Base-by-base conservation (phyloP, 2,888 invertebrate species). In the Tetragonula carbonaria region DNA sequence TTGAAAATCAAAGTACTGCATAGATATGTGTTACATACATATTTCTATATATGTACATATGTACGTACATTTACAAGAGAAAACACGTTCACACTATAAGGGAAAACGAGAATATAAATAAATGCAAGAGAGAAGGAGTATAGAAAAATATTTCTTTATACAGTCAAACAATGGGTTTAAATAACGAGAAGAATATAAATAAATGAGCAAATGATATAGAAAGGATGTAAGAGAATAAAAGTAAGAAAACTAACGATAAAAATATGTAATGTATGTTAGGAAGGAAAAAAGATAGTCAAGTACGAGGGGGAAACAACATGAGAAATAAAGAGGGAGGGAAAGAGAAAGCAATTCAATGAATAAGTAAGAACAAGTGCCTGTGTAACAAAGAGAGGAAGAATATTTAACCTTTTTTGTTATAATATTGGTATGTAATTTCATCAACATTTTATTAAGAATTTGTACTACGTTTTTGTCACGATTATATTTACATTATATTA, bases 401-500 rank as follows among this genome's bases (percentile, higher is more conserved):
- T 72, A 72, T 59, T 65, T 80, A 68, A 73, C 21, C 67, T 68
- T 62, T 33, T 23, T 67, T 59, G 13, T 21, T 51, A 18, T 8
- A 72, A 16, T 62, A 59, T 74, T 66, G 82, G 82, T 82, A 72
- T 18, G 82, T 82, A 62, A 71, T 21, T 16, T 70, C 23, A 55
- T 70, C n/a, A 16, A 72, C 67, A 62, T 73, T 51, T 16, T 33
- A 28, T 21, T 28, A 21, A 67, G 23, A 21, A 78, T n/a, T 53
- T 28, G 68, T 53, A 23, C 51, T 21, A 11, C 38, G 21, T 28
- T 78, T 57, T 57, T 18, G 0, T 66, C 16, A 63, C 4, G 55
- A 0, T 65, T 16, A 57, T 28, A 55, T 51, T 18, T 70, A n/a
- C 51, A 28, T 50, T 55, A 59, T 45, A 28, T 55, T 18, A 33